Evolutionary conservation across 2,113 vertebrate genomes (phyloP).

Genomic region (Pedetes capensis): DNA sequence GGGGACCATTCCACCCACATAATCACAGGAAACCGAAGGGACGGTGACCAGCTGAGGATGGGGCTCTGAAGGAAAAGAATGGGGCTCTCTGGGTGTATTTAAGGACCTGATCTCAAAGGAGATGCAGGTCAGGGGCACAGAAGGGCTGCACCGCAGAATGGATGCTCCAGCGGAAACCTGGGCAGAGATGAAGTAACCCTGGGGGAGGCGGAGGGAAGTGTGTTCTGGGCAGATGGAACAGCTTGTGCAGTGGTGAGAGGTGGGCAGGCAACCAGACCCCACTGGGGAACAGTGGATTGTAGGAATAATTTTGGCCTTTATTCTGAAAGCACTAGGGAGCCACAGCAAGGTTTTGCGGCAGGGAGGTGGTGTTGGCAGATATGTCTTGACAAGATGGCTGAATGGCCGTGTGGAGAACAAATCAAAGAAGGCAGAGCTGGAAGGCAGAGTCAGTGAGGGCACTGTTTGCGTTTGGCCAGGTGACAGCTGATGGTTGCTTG

Average conservation of each 20-base stretch:
- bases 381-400: background rate
- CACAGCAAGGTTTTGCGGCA: background rate
- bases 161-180: background rate
- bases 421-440: background rate
- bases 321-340: background rate
- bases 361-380: background rate
- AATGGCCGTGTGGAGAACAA: too few relatives aligned
- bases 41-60: background rate
- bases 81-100: background rate
- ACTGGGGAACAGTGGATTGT: background rate
- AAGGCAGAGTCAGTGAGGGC: background rate
- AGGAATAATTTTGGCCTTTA: background rate
- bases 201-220: background rate
- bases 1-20: background rate
- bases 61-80: background rate
- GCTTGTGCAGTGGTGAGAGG: background rate
- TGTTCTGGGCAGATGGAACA: background rate
- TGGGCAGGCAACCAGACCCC: constrained; percentile 7
- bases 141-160: background rate
- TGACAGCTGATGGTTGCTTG: background rate
- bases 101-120: background rate
- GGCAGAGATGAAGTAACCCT: background rate
- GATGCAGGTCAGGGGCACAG: background rate
- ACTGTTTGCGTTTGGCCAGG: background rate
- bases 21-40: background rate